Evolutionary conservation across 2,113 vertebrate genomes (phyloP).

Genomic region (Mustela nigripes): DNA sequence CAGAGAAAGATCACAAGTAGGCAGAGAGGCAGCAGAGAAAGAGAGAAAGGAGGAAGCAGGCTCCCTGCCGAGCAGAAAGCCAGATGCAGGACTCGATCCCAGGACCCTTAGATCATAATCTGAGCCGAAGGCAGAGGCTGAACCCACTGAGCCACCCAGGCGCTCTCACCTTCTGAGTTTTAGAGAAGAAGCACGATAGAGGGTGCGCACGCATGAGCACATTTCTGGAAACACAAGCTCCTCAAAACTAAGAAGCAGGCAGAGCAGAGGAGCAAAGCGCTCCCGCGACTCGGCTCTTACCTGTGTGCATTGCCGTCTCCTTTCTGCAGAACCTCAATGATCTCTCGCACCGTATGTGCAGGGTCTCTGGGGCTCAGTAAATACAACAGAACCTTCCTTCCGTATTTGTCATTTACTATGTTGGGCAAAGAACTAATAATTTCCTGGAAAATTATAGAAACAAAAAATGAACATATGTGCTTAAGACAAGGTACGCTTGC

Average conservation of each 20-base stretch:
- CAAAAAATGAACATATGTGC: not conserved
- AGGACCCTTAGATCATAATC: too few relatives aligned
- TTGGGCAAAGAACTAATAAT: conserved; percentile 90
- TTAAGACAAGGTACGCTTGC: not conserved
- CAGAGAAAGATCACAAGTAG: too few relatives aligned
- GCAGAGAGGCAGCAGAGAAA: too few relatives aligned
- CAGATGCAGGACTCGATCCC: too few relatives aligned
- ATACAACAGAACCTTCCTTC: conserved; percentile 95
- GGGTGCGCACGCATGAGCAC: rapidly evolving
- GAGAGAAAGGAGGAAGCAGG: too few relatives aligned
- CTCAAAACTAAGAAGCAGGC: rapidly evolving
- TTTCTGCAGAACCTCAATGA: conserved; percentile 92
- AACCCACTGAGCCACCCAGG: too few relatives aligned
- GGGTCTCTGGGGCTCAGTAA: conserved; percentile 94
- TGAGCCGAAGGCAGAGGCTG: too few relatives aligned
- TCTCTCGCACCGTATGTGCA: conserved; percentile 94
- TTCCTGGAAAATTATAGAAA: conserved; percentile 89
- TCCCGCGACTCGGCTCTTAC: conserved; percentile 79
- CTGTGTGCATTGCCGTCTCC: conserved; percentile 95
- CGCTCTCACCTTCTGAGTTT: not conserved
- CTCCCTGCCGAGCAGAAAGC: too few relatives aligned
- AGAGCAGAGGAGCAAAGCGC: not conserved
- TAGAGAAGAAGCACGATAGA: not conserved
- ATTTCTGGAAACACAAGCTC: not conserved
- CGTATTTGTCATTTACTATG: conserved; percentile 94